Percentiles rank a stretch among this genome's conserved stretches.
phyloP scores from a whole-genome alignment of 2,888 invertebrate species.

The Dastarcus helophoroides region DNA sequence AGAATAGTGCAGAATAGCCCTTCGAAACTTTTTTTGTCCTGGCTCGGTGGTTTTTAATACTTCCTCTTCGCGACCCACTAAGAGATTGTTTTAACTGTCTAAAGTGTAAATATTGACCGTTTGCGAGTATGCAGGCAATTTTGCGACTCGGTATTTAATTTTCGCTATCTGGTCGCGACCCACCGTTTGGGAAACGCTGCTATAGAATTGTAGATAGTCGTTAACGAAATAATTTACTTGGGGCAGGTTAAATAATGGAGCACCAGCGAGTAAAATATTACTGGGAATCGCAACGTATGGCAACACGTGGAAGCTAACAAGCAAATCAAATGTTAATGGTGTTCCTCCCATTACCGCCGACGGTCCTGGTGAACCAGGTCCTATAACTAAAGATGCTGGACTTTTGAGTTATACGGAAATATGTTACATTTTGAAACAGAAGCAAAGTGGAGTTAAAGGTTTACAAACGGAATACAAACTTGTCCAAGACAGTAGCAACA shows the following conservation, averaged over 20 bases:
- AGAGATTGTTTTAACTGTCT: too few relatives aligned
- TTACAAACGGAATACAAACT: constrained; percentile 49
- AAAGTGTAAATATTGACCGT: too few relatives aligned
- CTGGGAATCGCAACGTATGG: constrained; percentile 59
- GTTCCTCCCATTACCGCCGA: constrained; percentile 58
- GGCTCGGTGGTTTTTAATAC: too few relatives aligned
- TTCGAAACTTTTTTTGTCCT: too few relatives aligned
- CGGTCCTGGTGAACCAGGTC: constrained; percentile 58
- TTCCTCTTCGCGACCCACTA: too few relatives aligned
- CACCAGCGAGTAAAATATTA: constrained; percentile 54
- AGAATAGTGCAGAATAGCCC: too few relatives aligned
- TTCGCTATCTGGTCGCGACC: too few relatives aligned
- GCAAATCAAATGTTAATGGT: constrained; percentile 60
- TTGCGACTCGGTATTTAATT: too few relatives aligned
- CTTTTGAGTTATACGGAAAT: constrained; percentile 65
- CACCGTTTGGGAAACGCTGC: too few relatives aligned
- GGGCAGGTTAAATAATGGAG: constrained; percentile 45
- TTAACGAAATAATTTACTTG: constrained; percentile 3
- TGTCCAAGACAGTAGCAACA: constrained; percentile 65
- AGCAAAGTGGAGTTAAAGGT: constrained; percentile 50
- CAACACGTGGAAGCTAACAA: constrained; percentile 62
- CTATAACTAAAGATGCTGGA: constrained; percentile 56
- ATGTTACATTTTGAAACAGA: constrained; percentile 56
- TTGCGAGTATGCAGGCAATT: too few relatives aligned
- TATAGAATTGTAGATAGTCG: neutral